Evolutionary conservation across 2,888 invertebrate species (phyloP), one percentile per base, ranked within the genome.

Genomic region (Leptura quadrifasciata): DNA sequence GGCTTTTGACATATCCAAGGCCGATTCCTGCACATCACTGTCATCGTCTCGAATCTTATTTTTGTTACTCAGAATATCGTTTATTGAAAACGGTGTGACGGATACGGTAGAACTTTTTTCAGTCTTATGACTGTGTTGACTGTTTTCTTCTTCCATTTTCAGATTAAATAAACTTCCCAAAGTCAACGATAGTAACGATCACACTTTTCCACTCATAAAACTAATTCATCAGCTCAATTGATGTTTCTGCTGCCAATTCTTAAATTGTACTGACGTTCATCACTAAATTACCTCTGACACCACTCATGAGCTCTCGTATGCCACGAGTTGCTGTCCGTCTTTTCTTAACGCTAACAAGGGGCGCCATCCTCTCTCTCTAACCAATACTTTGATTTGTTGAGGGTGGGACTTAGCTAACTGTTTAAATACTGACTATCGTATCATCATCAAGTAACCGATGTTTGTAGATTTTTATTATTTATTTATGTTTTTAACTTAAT

Each of bases 1-100:
- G 47, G 83, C 79, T 80, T 87, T 92, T 85, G 87, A 90, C 89
- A 89, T 89, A 83, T 89, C 89, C 82, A 89, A 82, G 18, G 89
- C 89, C 21, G 85, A 84, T 69, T 89, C 89, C 70, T 89, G 87
- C 69, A 82, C 88, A 87, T 82, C 85, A 67, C 89, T 82, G 88
- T 90, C 86, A 89, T 81, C 82, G 17, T 81, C 90, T 79, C 88
- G 86, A 76, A 90, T 90, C 69, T 83, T 76, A 60, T 80, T 84
- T 69, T 84, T 86, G 55, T 90, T 90, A 85, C 91, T 92, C 85
- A 94, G 88, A 86, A 94, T 94, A 84, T 94, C 94, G 83, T 94
- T 94, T 72, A 94, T 94, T 10, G 94, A 94, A 88, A 94, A 94
- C 47, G 94, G 94, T 10, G 94, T 94, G 10, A 89, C 88, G 18